phyloP scores from a whole-genome alignment of 2,797 vertebrate genomes.

The Acanthurus tractus region DNA sequence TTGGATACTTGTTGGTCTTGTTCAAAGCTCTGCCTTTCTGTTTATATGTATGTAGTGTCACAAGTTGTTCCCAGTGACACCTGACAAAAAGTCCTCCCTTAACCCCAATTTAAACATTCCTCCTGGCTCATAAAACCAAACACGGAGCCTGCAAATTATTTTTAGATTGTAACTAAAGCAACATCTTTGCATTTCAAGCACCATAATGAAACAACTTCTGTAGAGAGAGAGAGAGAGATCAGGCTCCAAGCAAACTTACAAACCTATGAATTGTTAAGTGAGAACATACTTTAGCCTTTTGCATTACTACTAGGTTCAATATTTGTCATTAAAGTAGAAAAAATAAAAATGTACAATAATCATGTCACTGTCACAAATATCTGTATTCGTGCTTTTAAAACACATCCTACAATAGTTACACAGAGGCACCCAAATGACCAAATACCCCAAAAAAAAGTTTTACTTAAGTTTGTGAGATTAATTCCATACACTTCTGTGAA shows the following conservation, averaged over 20 bases:
- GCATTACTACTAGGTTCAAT: not conserved
- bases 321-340: not conserved
- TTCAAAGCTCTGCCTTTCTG: not conserved
- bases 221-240: not conserved
- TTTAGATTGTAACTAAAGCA: conserved; percentile 66
- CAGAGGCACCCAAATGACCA: too few species aligned
- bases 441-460: too few species aligned
- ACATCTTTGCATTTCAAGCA: conserved; percentile 48
- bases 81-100: conserved; percentile 12
- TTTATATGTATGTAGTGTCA: not conserved
- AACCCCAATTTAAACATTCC: conserved; percentile 26
- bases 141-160: conserved; percentile 26
- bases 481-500: too few species aligned
- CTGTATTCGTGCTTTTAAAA: too few species aligned
- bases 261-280: not conserved
- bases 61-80: not conserved
- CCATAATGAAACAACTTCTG: conserved; percentile 19
- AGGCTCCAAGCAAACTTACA: conserved; percentile 8
- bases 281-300: not conserved
- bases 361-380: too few species aligned
- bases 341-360: too few species aligned
- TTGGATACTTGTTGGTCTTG: not conserved
- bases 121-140: conserved; percentile 1
- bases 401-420: too few species aligned
- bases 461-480: too few species aligned